Conservation (phyloP, 2,113 vertebrate genomes). For the Cercocebus atys region DNA sequence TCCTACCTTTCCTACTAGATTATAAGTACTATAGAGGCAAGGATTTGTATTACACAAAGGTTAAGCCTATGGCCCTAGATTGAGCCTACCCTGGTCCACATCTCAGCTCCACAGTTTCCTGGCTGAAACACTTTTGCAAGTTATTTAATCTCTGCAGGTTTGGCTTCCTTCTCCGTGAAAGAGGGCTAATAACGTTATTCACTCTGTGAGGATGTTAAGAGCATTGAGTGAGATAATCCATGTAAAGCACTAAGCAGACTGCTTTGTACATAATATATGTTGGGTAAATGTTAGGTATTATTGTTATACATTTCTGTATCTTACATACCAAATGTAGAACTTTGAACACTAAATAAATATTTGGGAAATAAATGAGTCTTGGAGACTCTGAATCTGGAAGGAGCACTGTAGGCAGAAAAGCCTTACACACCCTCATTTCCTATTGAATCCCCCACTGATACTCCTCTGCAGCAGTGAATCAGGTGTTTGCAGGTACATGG, state of each 20-base stretch:
- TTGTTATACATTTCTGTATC: neutral
- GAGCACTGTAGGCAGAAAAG: neutral
- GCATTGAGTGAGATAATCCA: neutral
- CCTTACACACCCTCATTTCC: fast-evolving
- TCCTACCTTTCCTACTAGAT: neutral
- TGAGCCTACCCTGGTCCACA: neutral
- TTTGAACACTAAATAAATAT: constrained; percentile 38
- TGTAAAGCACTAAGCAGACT: neutral
- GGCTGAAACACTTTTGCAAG: neutral
- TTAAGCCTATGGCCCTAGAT: neutral
- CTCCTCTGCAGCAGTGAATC: neutral
- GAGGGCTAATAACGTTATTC: neutral
- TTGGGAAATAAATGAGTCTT: constrained; percentile 41
- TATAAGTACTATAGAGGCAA: neutral
- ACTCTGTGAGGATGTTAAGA: neutral
- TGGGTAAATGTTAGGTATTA: constrained; percentile 43
- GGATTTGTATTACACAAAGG: neutral
- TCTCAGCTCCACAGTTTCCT: neutral
- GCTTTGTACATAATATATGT: neutral
- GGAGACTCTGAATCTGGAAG: neutral
- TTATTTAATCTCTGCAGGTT: neutral
- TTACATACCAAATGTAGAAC: neutral
- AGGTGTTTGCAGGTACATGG: neutral
- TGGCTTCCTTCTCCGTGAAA: neutral
- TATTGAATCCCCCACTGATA: fast-evolving